Evolutionary conservation across 2,888 invertebrate genomes (phyloP).

Genomic region (Stegophylla sp.): DNA sequence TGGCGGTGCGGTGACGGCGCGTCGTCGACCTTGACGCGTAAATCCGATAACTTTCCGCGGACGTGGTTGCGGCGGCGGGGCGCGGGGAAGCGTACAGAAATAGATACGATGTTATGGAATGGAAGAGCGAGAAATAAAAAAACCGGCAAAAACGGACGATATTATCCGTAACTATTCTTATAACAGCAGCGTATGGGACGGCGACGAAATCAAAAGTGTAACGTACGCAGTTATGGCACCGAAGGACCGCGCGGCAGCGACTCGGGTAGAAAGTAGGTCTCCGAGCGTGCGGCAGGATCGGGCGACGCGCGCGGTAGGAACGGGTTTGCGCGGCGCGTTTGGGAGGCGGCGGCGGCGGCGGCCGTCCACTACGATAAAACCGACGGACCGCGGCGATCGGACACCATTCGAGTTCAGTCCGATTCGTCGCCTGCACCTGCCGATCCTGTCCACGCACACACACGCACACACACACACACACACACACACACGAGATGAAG

Average conservation of each 20-base stretch:
- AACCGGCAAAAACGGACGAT: background rate
- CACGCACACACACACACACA: no score
- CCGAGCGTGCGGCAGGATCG: background rate
- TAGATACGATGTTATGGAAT: no score
- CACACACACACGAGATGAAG: no score
- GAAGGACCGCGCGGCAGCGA: conserved; percentile 14
- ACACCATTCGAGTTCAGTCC: conserved; percentile 18
- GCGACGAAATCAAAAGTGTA: background rate
- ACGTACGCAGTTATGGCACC: conserved; percentile 11
- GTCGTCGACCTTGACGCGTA: conserved; percentile 39
- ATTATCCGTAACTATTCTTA: no score
- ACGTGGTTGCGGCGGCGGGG: background rate
- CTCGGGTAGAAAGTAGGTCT: conserved; percentile 50
- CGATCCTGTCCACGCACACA: background rate
- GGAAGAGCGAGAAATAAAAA: background rate
- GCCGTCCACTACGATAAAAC: conserved; percentile 29
- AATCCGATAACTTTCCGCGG: conserved; percentile 28
- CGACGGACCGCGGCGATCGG: background rate
- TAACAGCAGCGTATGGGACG: background rate
- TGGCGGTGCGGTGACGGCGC: no score
- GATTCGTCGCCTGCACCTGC: conserved; percentile 17
- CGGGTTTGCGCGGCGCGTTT: background rate
- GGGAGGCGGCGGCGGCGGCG: background rate
- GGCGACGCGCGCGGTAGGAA: background rate
- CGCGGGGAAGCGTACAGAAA: no score